Conservation (phyloP, 2,113 vertebrate genomes). For the Petaurus breviceps region DNA sequence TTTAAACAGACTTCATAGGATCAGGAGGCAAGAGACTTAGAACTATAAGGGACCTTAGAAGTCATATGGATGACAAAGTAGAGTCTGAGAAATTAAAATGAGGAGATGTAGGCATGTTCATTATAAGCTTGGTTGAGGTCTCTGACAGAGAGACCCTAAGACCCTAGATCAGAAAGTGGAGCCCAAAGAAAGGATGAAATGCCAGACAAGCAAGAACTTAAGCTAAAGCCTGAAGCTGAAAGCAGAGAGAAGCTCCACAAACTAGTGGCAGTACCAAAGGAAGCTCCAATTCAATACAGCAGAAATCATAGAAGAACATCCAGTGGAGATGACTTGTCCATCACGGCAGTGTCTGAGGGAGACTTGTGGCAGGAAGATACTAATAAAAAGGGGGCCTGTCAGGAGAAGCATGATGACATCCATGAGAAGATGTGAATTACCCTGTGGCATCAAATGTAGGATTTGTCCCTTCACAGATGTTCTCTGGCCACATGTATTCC, state of each 20-base stretch:
- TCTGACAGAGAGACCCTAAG: background rate
- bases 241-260: background rate
- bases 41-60: too few species aligned
- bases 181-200: background rate
- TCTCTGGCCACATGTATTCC: background rate
- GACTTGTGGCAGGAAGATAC: background rate
- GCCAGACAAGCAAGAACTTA: background rate
- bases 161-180: background rate
- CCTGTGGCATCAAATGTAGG: background rate
- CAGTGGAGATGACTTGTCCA: too few species aligned
- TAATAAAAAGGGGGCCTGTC: background rate
- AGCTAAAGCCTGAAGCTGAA: background rate
- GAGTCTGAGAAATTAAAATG: background rate
- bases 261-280: background rate
- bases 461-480: background rate
- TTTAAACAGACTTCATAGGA: background rate
- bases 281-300: background rate
- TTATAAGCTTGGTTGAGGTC: background rate
- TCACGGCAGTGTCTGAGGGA: too few species aligned
- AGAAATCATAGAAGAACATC: background rate
- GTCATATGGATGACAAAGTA: background rate
- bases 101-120: background rate
- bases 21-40: background rate
- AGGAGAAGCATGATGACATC: background rate
- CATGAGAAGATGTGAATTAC: background rate